Evolutionary conservation across 1,140 invertebrate species (phyloP).

Genomic region (Cyphomyrmex costatus): DNA sequence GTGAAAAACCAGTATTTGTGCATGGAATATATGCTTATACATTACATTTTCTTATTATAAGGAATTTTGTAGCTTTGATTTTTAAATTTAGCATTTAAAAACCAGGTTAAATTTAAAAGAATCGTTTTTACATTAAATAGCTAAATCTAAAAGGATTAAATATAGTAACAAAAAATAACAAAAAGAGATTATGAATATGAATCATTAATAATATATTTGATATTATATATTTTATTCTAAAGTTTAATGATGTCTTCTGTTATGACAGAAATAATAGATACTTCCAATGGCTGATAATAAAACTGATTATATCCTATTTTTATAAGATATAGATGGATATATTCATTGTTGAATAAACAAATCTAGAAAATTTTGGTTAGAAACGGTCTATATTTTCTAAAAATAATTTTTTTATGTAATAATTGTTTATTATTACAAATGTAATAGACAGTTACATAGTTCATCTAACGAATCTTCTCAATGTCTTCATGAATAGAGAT

Average conservation of each 20-base stretch:
- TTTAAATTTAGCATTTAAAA: constrained; percentile 17
- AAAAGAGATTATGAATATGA: constrained; percentile 10
- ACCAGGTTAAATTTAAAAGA: not conserved
- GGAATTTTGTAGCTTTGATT: not conserved
- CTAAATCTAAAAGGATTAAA: not conserved
- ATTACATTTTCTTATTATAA: constrained; percentile 22
- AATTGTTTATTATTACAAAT: constrained; percentile 21
- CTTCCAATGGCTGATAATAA: constrained; percentile 17
- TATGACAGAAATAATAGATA: constrained; percentile 5
- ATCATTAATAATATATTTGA: constrained; percentile 19
- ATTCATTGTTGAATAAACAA: constrained; percentile 9
- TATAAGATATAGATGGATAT: constrained; percentile 19
- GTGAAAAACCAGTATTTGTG: constrained; percentile 27
- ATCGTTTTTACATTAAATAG: not conserved
- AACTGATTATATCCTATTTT: constrained; percentile 32
- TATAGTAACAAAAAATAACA: not conserved
- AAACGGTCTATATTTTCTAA: constrained; percentile 17
- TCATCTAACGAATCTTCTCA: not conserved
- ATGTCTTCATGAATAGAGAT: constrained; percentile 1
- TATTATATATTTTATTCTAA: constrained; percentile 38
- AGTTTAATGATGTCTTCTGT: not conserved
- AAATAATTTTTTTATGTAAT: constrained; percentile 4
- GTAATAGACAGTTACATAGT: not conserved
- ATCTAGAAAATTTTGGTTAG: constrained; percentile 37
- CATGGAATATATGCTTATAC: constrained; percentile 16